Evolutionary conservation across 2,113 vertebrate species (phyloP).

Genomic region (Chascanopsetta lugubris): DNA sequence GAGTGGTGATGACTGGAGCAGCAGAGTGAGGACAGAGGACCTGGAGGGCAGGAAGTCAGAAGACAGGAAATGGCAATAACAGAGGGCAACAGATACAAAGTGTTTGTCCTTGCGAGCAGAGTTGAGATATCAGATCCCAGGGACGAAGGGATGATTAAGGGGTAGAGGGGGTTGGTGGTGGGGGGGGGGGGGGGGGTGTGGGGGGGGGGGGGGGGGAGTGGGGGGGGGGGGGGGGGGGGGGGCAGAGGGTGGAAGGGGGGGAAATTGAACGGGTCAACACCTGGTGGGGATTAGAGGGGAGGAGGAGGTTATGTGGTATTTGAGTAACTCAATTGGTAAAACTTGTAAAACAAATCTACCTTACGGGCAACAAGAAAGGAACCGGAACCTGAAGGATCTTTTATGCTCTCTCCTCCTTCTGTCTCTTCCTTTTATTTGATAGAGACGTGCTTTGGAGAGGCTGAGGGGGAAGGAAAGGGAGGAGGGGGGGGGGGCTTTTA

Average conservation of each 20-base stretch:
- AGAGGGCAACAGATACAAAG: slow-evolving; percentile 50
- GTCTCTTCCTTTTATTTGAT: too few species aligned
- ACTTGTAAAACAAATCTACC: too few species aligned
- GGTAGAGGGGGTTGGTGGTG: background rate
- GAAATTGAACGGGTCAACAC: slow-evolving; percentile 30
- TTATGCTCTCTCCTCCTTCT: slow-evolving; percentile 10
- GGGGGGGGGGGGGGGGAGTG: background rate
- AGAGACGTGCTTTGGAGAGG: too few species aligned
- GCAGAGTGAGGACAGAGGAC: slow-evolving; percentile 6
- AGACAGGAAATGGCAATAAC: slow-evolving; percentile 45
- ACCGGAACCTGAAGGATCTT: slow-evolving; percentile 3
- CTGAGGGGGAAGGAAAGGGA: background rate
- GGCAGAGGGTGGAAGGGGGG: background rate
- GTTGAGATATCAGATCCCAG: slow-evolving; percentile 12
- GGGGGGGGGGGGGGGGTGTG: background rate
- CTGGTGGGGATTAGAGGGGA: slow-evolving; percentile 57
- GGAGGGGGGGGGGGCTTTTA: too few species aligned
- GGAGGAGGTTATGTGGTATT: slow-evolving; percentile 22
- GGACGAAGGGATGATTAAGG: slow-evolving; percentile 15
- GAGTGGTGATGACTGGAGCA: slow-evolving; percentile 10
- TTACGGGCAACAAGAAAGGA: too few species aligned
- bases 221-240: background rate
- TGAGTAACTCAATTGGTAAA: slow-evolving; percentile 24
- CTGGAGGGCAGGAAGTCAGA: slow-evolving; percentile 38
- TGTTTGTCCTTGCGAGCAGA: slow-evolving; percentile 10